Percentiles rank a stretch among this genome's conserved stretches.
Evolutionary conservation across 2,113 vertebrate genomes (phyloP).

Genomic region (Cavia porcellus): DNA sequence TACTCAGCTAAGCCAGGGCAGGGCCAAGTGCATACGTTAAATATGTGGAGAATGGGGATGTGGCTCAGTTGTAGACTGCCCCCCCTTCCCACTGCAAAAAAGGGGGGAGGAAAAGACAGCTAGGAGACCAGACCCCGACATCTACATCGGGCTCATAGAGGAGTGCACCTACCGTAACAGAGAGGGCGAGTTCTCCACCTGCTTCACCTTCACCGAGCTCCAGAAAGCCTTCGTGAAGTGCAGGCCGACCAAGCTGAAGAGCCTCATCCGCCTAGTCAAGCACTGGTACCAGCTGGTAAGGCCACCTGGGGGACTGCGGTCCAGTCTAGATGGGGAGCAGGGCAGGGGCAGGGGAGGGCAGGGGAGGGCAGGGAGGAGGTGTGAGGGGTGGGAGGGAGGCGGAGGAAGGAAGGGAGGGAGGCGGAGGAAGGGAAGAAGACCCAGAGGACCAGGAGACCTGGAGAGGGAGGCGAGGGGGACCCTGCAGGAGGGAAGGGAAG

Average conservation of each 20-base stretch:
- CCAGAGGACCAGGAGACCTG: no score
- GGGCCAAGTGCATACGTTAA: no score
- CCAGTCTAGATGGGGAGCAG: no score
- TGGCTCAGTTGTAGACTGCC: no score
- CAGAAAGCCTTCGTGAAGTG: constrained; percentile 61
- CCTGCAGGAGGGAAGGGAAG: accelerated
- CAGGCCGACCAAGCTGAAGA: constrained; percentile 62
- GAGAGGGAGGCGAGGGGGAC: accelerated
- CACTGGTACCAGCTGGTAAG: constrained; percentile 70
- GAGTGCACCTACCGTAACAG: accelerated
- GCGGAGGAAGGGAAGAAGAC: accelerated
- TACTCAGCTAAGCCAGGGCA: no score
- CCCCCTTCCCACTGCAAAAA: no score
- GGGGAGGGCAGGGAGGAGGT: accelerated
- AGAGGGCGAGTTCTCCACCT: constrained; percentile 74
- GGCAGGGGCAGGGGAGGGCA: no score
- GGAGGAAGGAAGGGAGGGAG: accelerated
- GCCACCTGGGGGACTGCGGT: accelerated
- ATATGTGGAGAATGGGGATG: no score
- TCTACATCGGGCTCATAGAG: background rate
- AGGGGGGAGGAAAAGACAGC: no score
- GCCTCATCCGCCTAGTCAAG: constrained; percentile 74
- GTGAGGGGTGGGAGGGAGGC: no score
- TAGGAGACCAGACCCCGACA: background rate
- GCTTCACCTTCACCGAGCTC: constrained; percentile 77